Conservation (phyloP, 2,113 vertebrate genomes). For the Takifugu flavidus region DNA sequence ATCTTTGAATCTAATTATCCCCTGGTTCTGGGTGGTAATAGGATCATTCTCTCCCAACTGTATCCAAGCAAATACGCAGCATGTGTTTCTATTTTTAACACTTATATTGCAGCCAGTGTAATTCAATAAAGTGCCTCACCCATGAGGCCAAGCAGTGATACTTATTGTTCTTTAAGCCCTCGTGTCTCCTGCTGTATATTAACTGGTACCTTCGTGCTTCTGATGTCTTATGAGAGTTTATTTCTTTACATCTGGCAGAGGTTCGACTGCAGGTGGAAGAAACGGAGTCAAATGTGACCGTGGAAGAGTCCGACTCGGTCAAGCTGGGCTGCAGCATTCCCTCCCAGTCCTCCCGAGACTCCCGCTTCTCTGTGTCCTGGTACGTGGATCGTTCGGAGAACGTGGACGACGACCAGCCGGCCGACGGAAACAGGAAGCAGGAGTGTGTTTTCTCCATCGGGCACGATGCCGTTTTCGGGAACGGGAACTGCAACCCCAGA, state of each 20-base stretch:
- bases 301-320: slow-evolving; percentile 82
- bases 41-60: no score
- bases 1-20: no score
- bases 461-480: slow-evolving; percentile 83
- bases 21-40: no score
- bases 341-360: slow-evolving; percentile 87
- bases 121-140: background rate
- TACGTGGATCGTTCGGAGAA: slow-evolving; percentile 77
- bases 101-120: background rate
- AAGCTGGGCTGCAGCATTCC: slow-evolving; percentile 86
- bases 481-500: slow-evolving; percentile 77
- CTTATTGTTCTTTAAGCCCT: background rate
- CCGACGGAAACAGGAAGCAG: slow-evolving; percentile 36
- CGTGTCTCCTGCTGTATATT: background rate
- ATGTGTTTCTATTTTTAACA: background rate
- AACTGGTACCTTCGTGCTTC: background rate
- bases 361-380: slow-evolving; percentile 93
- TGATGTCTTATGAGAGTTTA: background rate
- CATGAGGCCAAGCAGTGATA: background rate
- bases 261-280: slow-evolving; percentile 88
- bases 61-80: no score
- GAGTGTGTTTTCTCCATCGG: slow-evolving; percentile 80
- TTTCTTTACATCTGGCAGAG: slow-evolving; percentile 67
- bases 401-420: slow-evolving; percentile 28
- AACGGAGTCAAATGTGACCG: slow-evolving; percentile 81